Percentiles rank a stretch among this genome's conserved stretches.
These are phyloP conservation scores for Peucedramus taeniatus DNA, from an alignment of 2,113 vertebrate genomes.

Conservation along the genomic window DNA sequence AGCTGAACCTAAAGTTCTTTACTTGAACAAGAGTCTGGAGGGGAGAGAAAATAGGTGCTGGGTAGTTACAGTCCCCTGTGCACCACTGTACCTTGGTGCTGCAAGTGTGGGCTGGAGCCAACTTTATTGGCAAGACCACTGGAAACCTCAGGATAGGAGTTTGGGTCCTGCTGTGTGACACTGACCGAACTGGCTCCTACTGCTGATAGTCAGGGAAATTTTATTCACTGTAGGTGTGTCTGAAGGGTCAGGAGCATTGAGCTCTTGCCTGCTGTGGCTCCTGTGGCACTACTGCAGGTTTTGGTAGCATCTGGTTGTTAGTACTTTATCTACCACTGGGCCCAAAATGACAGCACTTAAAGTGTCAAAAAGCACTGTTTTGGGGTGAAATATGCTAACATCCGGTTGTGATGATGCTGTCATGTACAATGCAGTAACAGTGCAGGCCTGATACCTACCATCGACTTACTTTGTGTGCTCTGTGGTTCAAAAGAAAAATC, in stretches of 20 bases:
- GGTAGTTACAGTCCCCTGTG: too few relatives aligned
- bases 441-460: neutral
- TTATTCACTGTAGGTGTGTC: neutral
- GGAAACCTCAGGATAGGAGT: neutral
- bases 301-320: neutral
- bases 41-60: fast-evolving
- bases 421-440: neutral
- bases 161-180: neutral
- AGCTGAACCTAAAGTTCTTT: neutral
- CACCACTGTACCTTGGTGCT: fast-evolving
- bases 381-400: neutral
- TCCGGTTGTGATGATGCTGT: neutral
- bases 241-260: neutral
- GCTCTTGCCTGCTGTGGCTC: neutral
- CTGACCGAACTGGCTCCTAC: neutral
- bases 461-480: fast-evolving
- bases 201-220: fast-evolving
- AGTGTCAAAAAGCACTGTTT: neutral
- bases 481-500: neutral
- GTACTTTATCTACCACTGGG: neutral
- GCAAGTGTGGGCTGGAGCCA: neutral
- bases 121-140: fast-evolving
- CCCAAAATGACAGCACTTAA: neutral
- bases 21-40: neutral
- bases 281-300: neutral